Evolutionary conservation across 2,797 vertebrate genomes (phyloP), one percentile per base, ranked within the genome.

Genomic region (Hypotaenidia philippensis): DNA sequence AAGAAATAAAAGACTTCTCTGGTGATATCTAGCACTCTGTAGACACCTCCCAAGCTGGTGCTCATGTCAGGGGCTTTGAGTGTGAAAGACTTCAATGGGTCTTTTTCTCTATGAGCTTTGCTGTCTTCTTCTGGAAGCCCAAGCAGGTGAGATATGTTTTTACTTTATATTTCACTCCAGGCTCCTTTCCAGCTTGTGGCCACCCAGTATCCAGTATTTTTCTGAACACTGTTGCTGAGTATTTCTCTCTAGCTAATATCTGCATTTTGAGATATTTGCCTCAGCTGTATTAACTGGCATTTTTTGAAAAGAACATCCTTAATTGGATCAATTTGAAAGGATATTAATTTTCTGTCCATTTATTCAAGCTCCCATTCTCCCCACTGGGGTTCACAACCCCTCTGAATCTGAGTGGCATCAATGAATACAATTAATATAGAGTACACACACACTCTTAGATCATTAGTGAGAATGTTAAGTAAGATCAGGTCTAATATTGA

Each of bases 391-490:
- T 94, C 89, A 86, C 76, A 90, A 81, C 90, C 79, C 69, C 8
- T 91, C 87, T 83, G 75, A 93, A 92, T 93, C 59, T 11, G 50
- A 93, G 85, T 57, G 38, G 53, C 22, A 29, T 71, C 79, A 78
- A 83, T 77, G 94, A 93, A 94, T 94, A 88, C 91, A 90, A 90
- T 94, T 94, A 93, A 93, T 78, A 86, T 9, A 53, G 82, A 89
- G 38, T 50, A 74, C 2, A 5, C 65, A 78, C 27, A 41, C 1
- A 1, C 70, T 94, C 63, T 94, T 72, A 81, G 87, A 94, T 94
- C 84, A 69, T 95, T 94, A 95, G 50, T 75, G 79, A 83, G 76
- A 90, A 91, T 90, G 88, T 95, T 93, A 94, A 93, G 91, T 88
- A 94, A 90, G 69, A 85, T 60, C 3, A 8, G 53, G 65, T 91